These are phyloP conservation scores for Entelurus aequoreus DNA, from an alignment of 2,113 vertebrate species.

Conservation along the genomic window DNA sequence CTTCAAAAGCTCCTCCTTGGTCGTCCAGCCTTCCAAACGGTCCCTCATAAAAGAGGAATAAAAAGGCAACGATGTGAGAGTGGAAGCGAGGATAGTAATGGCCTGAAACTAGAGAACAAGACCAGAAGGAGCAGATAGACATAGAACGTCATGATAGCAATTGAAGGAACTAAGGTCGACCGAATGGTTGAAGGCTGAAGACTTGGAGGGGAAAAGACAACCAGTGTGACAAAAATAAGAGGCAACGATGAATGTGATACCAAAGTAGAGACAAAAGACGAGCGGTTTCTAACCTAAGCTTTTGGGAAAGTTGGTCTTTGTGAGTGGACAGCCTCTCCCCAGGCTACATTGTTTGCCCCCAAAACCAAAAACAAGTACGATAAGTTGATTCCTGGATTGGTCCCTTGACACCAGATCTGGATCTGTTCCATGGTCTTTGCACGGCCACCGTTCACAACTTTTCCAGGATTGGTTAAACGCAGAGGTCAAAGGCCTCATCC, in stretches of 20 bases:
- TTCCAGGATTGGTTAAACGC: too few species aligned
- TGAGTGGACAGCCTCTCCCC: too few species aligned
- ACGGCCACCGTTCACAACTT: too few species aligned
- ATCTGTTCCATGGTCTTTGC: too few species aligned
- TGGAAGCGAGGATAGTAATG: slow-evolving; percentile 26
- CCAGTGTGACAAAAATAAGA: slow-evolving; percentile 13
- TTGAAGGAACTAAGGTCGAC: slow-evolving; percentile 17
- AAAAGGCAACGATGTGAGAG: slow-evolving; percentile 34
- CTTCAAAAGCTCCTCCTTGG: slow-evolving; percentile 56
- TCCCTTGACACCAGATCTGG: too few species aligned
- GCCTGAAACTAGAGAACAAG: slow-evolving; percentile 24
- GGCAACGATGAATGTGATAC: slow-evolving; percentile 20
- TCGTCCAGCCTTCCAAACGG: slow-evolving; percentile 35
- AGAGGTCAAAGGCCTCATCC: too few species aligned
- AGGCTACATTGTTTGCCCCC: too few species aligned
- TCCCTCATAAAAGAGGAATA: slow-evolving; percentile 44
- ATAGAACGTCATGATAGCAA: slow-evolving; percentile 15
- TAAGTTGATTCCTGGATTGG: too few species aligned
- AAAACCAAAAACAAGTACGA: too few species aligned
- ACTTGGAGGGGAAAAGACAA: slow-evolving; percentile 14
- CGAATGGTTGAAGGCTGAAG: slow-evolving; percentile 13
- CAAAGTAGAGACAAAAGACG: slow-evolving; percentile 6
- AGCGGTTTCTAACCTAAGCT: too few species aligned
- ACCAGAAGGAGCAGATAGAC: background rate
- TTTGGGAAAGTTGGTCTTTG: too few species aligned